phyloP scores from a whole-genome alignment of 2,888 invertebrate species.

The Papilio elwesi region DNA sequence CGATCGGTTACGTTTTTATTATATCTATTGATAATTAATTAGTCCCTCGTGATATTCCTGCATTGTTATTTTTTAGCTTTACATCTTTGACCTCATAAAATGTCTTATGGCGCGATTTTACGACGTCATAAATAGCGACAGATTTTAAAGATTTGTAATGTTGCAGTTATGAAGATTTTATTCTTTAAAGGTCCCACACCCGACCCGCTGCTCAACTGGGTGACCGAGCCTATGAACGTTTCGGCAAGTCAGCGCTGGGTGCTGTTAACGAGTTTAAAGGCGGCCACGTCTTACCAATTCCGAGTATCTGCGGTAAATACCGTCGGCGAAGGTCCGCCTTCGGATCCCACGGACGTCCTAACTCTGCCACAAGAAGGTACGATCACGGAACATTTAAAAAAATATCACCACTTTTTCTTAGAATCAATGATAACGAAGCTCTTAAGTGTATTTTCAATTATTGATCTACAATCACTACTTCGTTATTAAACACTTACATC shows the following conservation, averaged over 20 bases:
- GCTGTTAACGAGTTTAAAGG: constrained; percentile 93
- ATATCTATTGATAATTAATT: no score
- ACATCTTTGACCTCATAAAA: no score
- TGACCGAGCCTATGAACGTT: constrained; percentile 93
- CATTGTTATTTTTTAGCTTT: no score
- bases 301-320: constrained; percentile 98
- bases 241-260: constrained; percentile 91
- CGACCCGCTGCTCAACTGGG: constrained; percentile 93
- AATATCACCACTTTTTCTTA: not conserved
- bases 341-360: constrained; percentile 94
- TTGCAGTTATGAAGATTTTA: not conserved
- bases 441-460: not conserved
- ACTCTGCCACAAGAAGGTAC: constrained; percentile 98
- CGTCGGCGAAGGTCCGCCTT: constrained; percentile 97
- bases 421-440: not conserved
- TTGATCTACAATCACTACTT: not conserved
- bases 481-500: not conserved
- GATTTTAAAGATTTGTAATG: not conserved
- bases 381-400: not conserved
- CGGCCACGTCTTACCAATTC: constrained; percentile 98
- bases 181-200: constrained; percentile 89
- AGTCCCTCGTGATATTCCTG: no score
- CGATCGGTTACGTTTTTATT: no score
- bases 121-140: no score
- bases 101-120: no score